Percentiles rank a stretch among this genome's conserved stretches.
These are phyloP conservation scores for Platycheirus rosarum DNA, from an alignment of 2,888 invertebrate species.

Conservation along the genomic window DNA sequence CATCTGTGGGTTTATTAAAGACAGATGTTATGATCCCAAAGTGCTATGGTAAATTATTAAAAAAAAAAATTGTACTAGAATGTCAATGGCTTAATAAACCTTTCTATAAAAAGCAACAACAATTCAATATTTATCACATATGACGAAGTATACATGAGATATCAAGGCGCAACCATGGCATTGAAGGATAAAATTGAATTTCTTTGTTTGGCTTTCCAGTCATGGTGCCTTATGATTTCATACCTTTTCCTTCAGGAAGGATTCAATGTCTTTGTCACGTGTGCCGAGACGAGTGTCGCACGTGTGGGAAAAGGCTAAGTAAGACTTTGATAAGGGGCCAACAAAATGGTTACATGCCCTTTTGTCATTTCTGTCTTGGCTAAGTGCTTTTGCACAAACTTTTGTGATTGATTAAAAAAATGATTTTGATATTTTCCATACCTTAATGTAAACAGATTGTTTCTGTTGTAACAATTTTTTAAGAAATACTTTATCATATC, in stretches of 20 bases:
- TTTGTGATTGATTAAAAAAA: conserved; percentile 16
- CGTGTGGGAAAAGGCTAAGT: conserved; percentile 12
- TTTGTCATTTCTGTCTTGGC: neutral
- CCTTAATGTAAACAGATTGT: neutral
- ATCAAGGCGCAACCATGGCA: neutral
- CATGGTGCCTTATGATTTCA: too few species aligned
- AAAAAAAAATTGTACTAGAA: too few species aligned
- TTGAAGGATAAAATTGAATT: neutral
- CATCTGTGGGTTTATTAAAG: too few species aligned
- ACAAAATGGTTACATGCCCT: conserved; percentile 12
- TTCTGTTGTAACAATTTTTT: neutral
- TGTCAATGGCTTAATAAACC: too few species aligned
- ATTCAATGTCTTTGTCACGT: neutral
- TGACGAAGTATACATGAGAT: too few species aligned
- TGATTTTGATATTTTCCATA: neutral
- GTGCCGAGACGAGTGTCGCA: too few species aligned
- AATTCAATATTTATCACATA: too few species aligned
- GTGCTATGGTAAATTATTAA: too few species aligned
- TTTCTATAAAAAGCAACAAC: too few species aligned
- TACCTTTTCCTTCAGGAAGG: neutral
- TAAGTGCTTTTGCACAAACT: neutral
- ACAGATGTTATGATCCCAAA: too few species aligned
- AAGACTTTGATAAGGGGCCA: conserved; percentile 29
- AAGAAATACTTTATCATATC: too few species aligned
- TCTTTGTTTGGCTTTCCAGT: neutral